Base-by-base conservation (phyloP, 2,797 vertebrate genomes). In the Rhinatrema bivittatum region DNA sequence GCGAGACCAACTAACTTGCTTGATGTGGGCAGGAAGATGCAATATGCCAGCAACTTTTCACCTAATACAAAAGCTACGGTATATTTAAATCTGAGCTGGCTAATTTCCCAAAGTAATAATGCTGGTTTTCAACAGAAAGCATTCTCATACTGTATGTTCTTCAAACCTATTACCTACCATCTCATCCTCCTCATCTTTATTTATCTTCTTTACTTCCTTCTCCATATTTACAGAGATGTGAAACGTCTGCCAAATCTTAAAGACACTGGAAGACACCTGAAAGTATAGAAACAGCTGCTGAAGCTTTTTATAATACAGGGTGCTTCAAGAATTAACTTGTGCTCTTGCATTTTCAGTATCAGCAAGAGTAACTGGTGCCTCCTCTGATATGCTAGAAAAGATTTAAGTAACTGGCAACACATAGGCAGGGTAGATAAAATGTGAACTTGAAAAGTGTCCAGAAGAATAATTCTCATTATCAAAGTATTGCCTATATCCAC, bases 111-210 rank as follows among this genome's bases (percentile, higher is more conserved):
- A 29, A 19, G 9, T 2, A 32, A 10, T 20, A n/a, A 33, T 5
- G n/a, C n/a, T n/a, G n/a, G n/a, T 1, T n/a, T 7, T 10, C 21
- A 12, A 16, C 7, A 36, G 20, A 41, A 2, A 25, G 12, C 26
- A 20, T 27, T 16, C 30, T 33, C 30, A 37, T 1, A 0, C 1
- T 4, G 7, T 42, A 21, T 3, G 19, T 32, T 5, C 11, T 12
- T 3, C 27, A 5, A n/a, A n/a, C n/a, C n/a, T n/a, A n/a, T n/a
- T 26, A 3, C 33, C 60, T 76, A 97, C 95, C 94, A 98, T 93
- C 79, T 99, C 95, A 68, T 99, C 95, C 64, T 99, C 95, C 53
- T 90, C 83, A 39, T 80, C 86, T 66, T 91, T 84, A 72, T 97
- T 97, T 62, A 99, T 69, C 57, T 93, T 95, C 42, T 84, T 69